These are phyloP conservation scores for Zaprionus camerounensis DNA, from an alignment of 1,140 invertebrate species.

Conservation along the genomic window DNA sequence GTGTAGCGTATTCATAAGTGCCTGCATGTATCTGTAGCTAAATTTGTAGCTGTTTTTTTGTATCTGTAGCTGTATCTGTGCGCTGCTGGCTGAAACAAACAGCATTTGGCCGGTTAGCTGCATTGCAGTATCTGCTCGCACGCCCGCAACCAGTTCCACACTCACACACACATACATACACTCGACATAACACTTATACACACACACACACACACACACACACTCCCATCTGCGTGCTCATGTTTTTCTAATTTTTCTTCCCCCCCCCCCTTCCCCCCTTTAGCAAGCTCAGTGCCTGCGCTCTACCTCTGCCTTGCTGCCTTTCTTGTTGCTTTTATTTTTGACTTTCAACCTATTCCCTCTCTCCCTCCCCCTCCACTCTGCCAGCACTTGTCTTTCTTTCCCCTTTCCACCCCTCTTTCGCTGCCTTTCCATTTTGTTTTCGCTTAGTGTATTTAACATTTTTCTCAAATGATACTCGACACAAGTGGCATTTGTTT, in stretches of 20 bases:
- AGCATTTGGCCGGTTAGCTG: conserved; percentile 49
- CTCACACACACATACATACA: background rate
- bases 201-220: background rate
- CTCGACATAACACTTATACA: background rate
- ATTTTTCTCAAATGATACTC: conserved; percentile 80
- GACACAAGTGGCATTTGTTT: conserved; percentile 73
- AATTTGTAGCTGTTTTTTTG: conserved; percentile 10
- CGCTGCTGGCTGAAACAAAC: conserved; percentile 45
- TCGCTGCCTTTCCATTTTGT: conserved; percentile 28
- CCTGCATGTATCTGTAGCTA: conserved; percentile 21
- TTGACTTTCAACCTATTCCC: conserved; percentile 73
- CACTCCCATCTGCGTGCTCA: conserved; percentile 6
- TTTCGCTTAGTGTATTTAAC: conserved; percentile 77
- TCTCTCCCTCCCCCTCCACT: no score
- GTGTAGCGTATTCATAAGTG: conserved; percentile 32
- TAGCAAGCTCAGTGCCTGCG: background rate
- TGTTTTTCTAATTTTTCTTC: conserved; percentile 47
- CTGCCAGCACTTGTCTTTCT: background rate
- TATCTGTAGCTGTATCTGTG: conserved; percentile 28
- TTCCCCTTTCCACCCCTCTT: conserved; percentile 7
- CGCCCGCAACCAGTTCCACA: background rate
- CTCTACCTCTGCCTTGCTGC: conserved; percentile 22
- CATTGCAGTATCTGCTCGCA: conserved; percentile 39
- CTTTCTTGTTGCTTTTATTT: conserved; percentile 64
- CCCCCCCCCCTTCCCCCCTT: conserved; percentile 7